Conservation (phyloP, 2,888 invertebrate genomes). For the Aradus depressus region DNA sequence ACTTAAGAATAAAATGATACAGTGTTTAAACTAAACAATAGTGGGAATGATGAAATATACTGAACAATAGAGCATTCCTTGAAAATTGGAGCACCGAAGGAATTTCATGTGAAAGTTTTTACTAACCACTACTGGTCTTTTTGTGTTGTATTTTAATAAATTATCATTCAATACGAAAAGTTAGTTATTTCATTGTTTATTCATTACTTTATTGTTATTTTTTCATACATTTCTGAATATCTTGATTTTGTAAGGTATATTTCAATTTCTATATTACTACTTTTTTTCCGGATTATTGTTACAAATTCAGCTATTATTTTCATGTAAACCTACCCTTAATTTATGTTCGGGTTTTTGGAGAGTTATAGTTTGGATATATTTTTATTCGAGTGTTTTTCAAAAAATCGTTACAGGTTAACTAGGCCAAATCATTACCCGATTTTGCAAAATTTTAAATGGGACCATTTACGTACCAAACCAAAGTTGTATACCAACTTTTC, state of each 20-base stretch:
- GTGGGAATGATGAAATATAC: conserved; percentile 1
- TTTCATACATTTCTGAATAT: background rate
- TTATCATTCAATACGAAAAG: no score
- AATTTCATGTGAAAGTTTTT: conserved; percentile 20
- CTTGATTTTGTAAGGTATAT: background rate
- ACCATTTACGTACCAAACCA: no score
- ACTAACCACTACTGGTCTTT: conserved; percentile 17
- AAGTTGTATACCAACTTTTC: no score
- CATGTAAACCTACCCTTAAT: no score
- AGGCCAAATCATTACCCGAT: no score
- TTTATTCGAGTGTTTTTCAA: no score
- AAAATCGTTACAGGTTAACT: no score
- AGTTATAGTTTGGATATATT: no score
- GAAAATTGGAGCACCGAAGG: conserved; percentile 16
- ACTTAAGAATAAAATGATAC: background rate
- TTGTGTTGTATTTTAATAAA: conserved; percentile 15
- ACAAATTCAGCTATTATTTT: no score
- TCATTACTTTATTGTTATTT: background rate
- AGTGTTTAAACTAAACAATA: background rate
- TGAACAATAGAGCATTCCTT: conserved; percentile 9
- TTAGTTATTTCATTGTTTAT: no score
- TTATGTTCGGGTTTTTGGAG: no score
- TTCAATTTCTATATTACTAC: background rate
- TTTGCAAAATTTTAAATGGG: no score
- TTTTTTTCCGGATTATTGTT: background rate